Base-by-base conservation (phyloP, 2,113 vertebrate species). In the Herpetotheres cachinnans region DNA sequence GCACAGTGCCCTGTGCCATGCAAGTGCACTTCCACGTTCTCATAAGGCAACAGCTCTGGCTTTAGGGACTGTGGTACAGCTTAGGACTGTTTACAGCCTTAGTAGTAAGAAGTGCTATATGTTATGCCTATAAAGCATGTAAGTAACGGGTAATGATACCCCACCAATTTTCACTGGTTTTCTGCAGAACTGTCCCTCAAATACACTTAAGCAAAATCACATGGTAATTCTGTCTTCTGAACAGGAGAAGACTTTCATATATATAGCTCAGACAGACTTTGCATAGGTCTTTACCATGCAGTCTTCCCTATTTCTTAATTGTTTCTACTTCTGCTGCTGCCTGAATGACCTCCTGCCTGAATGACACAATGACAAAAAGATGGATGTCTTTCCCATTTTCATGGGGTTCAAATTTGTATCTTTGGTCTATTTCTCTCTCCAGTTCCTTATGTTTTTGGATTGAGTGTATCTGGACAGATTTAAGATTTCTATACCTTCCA, bases 11-110 rank as follows among this genome's bases (percentile, higher is more conserved):
- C 29, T 52, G 24, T 18, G 79, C 46, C 3, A 1, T 46, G 27
- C 25, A 63, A 14, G 3, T 2, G 36, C 2, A 1, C 2, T 30
- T 76, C 29, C 58, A 59, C 3, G 2, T 27, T 70, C 34, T 82
- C 42, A 12, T 15, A 46, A 82, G 65, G 82, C 44, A 81, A n/a
- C 20, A 83, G 26, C 46, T 82, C 69, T 46, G 30, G 4, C 55
- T 79, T 42, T 50, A 67, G 47, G 36, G 46, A 34, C 81, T 47
- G 27, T 72, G 47, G 26, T 49, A 54, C 10, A 73, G 29, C 38
- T 89, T 63, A 50, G 29, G 26, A 15, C 38, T 77, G 11, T 29
- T 84, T 44, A 47, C 7, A 65, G 54, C 20, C 30, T 77, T 44
- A 44, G 17, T 2, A 52, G 78, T 59, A 47, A 70, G 59, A 65